Evolutionary conservation across 2,888 invertebrate species (phyloP).

Genomic region (Lepas anatifera): DNA sequence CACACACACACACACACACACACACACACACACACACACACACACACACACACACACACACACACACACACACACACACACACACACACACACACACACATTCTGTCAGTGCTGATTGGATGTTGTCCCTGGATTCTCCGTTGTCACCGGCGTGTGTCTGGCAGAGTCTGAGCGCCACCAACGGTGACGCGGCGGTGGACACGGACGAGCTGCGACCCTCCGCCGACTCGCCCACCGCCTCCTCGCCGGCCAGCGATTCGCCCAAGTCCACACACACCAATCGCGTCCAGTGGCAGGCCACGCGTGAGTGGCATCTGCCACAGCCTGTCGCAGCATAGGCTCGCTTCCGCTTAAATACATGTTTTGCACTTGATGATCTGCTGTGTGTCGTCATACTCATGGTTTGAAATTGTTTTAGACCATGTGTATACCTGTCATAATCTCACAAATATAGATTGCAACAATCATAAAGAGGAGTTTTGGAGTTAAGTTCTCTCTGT

Average conservation of each 20-base stretch:
- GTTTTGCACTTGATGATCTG: too few species aligned
- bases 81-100: neutral
- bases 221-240: neutral
- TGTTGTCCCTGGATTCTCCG: too few species aligned
- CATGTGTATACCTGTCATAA: neutral
- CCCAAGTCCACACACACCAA: neutral
- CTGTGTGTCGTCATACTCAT: neutral
- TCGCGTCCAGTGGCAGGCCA: neutral
- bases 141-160: too few species aligned
- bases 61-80: conserved; percentile 15
- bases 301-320: neutral
- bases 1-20: conserved; percentile 13
- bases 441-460: too few species aligned
- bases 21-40: conserved; percentile 15
- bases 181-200: neutral
- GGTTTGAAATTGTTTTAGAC: neutral
- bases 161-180: neutral
- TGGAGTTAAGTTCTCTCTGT: too few species aligned
- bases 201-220: neutral
- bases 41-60: conserved; percentile 13
- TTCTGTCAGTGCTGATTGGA: too few species aligned
- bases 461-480: too few species aligned
- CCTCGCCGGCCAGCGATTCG: conserved; percentile 4
- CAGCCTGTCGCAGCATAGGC: neutral
- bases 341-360: too few species aligned